phyloP scores from a whole-genome alignment of 35 echinoderm and acorn worm species.

The Anneissia japonica region DNA sequence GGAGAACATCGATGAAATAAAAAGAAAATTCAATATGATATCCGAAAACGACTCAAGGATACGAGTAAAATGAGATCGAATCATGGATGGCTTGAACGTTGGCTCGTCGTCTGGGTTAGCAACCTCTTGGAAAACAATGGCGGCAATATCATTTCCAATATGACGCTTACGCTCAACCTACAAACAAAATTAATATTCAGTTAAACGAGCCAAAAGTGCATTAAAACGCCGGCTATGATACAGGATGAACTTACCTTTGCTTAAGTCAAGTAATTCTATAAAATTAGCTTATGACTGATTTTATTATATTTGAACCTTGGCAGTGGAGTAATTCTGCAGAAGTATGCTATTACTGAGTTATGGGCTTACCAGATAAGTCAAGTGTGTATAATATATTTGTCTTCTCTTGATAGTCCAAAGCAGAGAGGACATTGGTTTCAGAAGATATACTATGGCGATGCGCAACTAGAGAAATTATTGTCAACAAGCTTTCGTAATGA shows the following conservation, averaged over 20 bases:
- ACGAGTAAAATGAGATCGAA: conserved; percentile 96
- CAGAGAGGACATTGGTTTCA: too few relatives aligned
- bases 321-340: too few relatives aligned
- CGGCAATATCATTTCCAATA: conserved; percentile 95
- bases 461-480: too few relatives aligned
- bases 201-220: not conserved
- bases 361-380: too few relatives aligned
- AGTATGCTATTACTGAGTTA: too few relatives aligned
- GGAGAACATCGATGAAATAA: not conserved
- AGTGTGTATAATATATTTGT: too few relatives aligned
- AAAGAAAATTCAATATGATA: not conserved
- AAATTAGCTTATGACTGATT: not conserved
- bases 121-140: conserved; percentile 92
- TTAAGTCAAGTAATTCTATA: too few relatives aligned
- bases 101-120: conserved; percentile 65
- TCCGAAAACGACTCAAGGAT: too few relatives aligned
- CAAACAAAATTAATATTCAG: conserved; percentile 9
- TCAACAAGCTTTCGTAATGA: not conserved
- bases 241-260: too few relatives aligned
- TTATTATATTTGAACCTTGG: not conserved
- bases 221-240: too few relatives aligned
- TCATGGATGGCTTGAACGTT: conserved; percentile 95
- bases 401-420: too few relatives aligned
- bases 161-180: conserved; percentile 95
- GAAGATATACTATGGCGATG: too few relatives aligned